A percentile compares a stretch with the other conserved stretches of the same genome.
Conservation (phyloP, 2,888 invertebrate genomes). For the Hirtodrosophila confusa region DNA sequence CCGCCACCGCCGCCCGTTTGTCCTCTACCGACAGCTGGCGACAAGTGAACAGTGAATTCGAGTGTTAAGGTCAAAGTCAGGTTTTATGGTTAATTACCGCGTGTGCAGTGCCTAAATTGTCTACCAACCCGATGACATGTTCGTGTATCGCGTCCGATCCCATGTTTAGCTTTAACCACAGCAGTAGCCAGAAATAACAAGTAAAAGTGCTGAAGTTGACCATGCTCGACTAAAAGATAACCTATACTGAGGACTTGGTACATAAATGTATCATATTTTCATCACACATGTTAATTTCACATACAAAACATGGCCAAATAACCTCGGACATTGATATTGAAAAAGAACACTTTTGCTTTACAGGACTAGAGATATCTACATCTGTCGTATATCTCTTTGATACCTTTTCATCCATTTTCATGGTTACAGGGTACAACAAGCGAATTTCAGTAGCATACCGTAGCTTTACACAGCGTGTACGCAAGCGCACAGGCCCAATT, state of each 20-base stretch:
- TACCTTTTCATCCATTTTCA: too few relatives aligned
- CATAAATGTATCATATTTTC: too few relatives aligned
- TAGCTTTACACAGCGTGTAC: slow-evolving; percentile 38
- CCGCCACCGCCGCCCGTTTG: slow-evolving; percentile 14
- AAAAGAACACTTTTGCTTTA: too few relatives aligned
- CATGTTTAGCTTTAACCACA: slow-evolving; percentile 49
- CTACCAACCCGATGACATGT: slow-evolving; percentile 44
- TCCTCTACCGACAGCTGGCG: slow-evolving; percentile 38
- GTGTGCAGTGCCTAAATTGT: slow-evolving; percentile 35
- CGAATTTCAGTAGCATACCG: slow-evolving; percentile 29
- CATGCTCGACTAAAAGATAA: background rate
- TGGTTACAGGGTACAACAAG: background rate
- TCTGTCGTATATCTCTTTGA: too few relatives aligned
- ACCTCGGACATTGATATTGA: too few relatives aligned
- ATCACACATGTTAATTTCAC: too few relatives aligned
- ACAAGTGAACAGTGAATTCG: slow-evolving; percentile 43
- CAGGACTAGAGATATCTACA: too few relatives aligned
- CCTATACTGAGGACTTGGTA: background rate
- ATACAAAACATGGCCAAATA: too few relatives aligned
- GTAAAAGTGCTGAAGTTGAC: background rate
- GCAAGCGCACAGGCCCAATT: slow-evolving; percentile 35
- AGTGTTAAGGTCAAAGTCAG: slow-evolving; percentile 81
- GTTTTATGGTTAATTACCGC: slow-evolving; percentile 74
- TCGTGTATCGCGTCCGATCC: slow-evolving; percentile 46
- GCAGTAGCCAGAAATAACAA: slow-evolving; percentile 19